These are phyloP conservation scores for Polyodon spathula DNA, from an alignment of 2,113 vertebrate species.

Conservation along the genomic window DNA sequence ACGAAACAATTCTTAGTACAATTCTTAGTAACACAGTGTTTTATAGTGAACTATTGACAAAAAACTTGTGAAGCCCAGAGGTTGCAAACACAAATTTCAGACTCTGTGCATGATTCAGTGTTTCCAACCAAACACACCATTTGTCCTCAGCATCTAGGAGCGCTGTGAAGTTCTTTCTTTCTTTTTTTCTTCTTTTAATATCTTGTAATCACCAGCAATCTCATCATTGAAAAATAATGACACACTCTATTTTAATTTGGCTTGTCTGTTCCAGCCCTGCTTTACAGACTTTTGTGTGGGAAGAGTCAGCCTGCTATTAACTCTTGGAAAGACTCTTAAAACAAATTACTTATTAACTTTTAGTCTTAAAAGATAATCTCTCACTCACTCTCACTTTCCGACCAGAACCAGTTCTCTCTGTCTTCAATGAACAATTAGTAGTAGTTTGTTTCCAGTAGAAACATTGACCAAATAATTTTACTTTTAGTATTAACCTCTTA, in stretches of 20 bases:
- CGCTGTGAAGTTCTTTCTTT: constrained; percentile 5
- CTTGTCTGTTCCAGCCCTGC: not conserved
- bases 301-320: not conserved
- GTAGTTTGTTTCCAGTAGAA: no score
- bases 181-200: constrained; percentile 13
- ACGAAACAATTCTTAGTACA: no score
- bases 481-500: no score
- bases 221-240: constrained; percentile 10
- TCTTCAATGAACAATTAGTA: no score
- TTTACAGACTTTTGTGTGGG: not conserved
- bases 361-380: not conserved
- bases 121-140: constrained; percentile 19
- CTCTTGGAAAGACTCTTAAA: no score
- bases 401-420: no score
- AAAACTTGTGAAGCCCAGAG: no score
- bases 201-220: constrained; percentile 16
- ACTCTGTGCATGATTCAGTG: constrained; percentile 17
- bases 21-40: no score
- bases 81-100: not conserved
- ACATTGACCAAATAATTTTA: no score
- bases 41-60: no score
- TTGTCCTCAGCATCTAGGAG: not conserved
- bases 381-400: not conserved
- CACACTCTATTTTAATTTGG: constrained; percentile 4
- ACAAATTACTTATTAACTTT: no score